Evolutionary conservation across 2,113 vertebrate species (phyloP), one percentile per base, ranked within the genome.

Genomic region (Peromyscus maniculatus): DNA sequence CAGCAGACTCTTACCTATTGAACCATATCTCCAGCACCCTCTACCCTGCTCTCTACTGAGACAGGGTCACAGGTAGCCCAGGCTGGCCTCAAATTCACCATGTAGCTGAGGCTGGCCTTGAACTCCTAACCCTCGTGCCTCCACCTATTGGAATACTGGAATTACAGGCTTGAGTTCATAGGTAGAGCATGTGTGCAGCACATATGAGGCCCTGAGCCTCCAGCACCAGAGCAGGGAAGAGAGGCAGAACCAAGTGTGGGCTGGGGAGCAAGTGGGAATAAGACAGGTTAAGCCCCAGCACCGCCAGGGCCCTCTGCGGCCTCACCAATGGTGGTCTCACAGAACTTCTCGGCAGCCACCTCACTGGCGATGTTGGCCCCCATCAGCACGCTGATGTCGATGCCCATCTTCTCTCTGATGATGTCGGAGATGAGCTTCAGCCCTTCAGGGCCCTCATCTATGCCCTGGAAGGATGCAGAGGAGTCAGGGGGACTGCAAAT

Each of bases 321-420:
- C 52, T 99, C 98, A 99, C 99, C 99, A 33, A 99, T 99, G 83
- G 99, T 99, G 77, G 99, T 99, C 98, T 99, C 99, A 88, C 99
- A 99, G 98, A 99, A 99, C 96, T 99, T 99, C 97, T 99, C 99
- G 0, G 99, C 99, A 3, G 99, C 99, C 80, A 99, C 99, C 97
- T 99, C 99, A 3, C 98, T 99, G 98, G 99, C 99, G 78, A 99
- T 99, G 98, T 99, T 99, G 93, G 99, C 99, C 67, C 99, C 99
- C 99, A 99, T 99, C 90, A 99, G 98, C 95, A 99, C 99, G 28
- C 99, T 99, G 97, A 99, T 99, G 91, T 99, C 99, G 46, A 99
- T 99, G 91, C 98, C 99, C 99, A 99, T 99, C 98, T 99, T 99
- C 98, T 99, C 99, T 22, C 99, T 99, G 93, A 99, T 99, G 97